Conservation (phyloP, 2,888 invertebrate species). For the Erebia palarica region DNA sequence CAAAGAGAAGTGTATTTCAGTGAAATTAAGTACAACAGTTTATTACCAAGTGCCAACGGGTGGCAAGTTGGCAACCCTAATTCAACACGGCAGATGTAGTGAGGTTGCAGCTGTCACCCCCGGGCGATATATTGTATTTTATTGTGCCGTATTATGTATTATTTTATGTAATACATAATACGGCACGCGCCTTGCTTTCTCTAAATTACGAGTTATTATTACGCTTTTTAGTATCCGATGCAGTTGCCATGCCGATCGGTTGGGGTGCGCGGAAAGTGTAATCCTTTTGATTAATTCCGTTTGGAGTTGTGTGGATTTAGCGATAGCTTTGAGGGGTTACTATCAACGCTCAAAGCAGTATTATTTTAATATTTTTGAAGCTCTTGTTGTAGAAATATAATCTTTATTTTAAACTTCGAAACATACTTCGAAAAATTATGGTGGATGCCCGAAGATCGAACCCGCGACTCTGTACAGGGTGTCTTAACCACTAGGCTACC, state of each 20-base stretch:
- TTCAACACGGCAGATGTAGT: slow-evolving; percentile 36
- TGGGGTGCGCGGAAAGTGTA: slow-evolving; percentile 3
- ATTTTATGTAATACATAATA: slow-evolving; percentile 48
- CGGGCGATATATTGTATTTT: slow-evolving; percentile 56
- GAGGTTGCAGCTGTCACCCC: slow-evolving; percentile 71
- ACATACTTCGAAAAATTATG: too few relatives aligned
- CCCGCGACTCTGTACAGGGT: too few relatives aligned
- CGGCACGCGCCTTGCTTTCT: slow-evolving; percentile 75
- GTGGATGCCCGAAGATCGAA: too few relatives aligned
- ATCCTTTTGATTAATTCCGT: not conserved
- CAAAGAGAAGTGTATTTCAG: not conserved
- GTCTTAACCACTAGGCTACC: too few relatives aligned
- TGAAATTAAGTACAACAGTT: not conserved
- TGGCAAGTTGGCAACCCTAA: slow-evolving; percentile 10
- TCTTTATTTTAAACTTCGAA: too few relatives aligned
- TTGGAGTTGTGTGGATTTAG: too few relatives aligned
- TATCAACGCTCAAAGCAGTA: too few relatives aligned
- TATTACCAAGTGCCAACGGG: not conserved
- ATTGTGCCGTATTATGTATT: too few relatives aligned
- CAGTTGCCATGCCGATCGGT: slow-evolving; percentile 59
- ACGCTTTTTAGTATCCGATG: slow-evolving; percentile 58
- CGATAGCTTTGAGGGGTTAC: not conserved
- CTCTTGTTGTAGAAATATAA: too few relatives aligned
- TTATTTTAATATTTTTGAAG: too few relatives aligned
- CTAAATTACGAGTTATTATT: slow-evolving; percentile 78